phyloP scores from a whole-genome alignment of 2,888 invertebrate species.

The Schrankia costaestrigalis region DNA sequence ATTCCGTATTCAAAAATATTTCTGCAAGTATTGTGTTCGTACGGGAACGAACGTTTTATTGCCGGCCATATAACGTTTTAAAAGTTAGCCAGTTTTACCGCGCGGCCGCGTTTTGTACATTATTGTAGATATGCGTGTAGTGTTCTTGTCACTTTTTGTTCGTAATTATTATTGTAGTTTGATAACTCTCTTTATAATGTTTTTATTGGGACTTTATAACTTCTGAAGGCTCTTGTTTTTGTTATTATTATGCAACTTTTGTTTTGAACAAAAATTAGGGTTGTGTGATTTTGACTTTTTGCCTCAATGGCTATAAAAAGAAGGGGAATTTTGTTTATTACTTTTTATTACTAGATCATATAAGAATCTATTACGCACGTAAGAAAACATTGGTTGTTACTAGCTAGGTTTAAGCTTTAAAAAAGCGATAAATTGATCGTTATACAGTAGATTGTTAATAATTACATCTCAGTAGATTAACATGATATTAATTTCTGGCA shows the following conservation, averaged over 20 bases:
- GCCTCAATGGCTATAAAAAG: slow-evolving; percentile 12
- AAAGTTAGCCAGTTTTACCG: slow-evolving; percentile 74
- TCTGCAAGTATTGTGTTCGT: slow-evolving; percentile 79
- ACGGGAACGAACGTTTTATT: slow-evolving; percentile 76
- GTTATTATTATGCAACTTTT: slow-evolving; percentile 19
- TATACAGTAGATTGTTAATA: no score
- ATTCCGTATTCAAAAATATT: slow-evolving; percentile 82
- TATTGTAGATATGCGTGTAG: slow-evolving; percentile 40
- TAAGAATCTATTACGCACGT: no score
- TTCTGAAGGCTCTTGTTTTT: slow-evolving; percentile 31
- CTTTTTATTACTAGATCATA: no score
- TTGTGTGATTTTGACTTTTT: slow-evolving; percentile 16
- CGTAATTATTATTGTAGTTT: slow-evolving; percentile 72
- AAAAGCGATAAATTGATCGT: no score
- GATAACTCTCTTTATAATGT: slow-evolving; percentile 51
- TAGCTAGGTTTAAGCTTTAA: no score
- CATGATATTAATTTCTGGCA: no score
- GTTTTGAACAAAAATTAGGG: slow-evolving; percentile 27
- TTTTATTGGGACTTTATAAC: slow-evolving; percentile 53
- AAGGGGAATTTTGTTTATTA: no score
- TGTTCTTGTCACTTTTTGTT: slow-evolving; percentile 54
- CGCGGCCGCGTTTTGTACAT: slow-evolving; percentile 51
- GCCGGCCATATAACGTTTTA: slow-evolving; percentile 79
- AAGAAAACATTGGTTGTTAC: no score
- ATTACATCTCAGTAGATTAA: no score